phyloP scores from a whole-genome alignment of 2,888 invertebrate genomes.

The Diaprepes abbreviatus region DNA sequence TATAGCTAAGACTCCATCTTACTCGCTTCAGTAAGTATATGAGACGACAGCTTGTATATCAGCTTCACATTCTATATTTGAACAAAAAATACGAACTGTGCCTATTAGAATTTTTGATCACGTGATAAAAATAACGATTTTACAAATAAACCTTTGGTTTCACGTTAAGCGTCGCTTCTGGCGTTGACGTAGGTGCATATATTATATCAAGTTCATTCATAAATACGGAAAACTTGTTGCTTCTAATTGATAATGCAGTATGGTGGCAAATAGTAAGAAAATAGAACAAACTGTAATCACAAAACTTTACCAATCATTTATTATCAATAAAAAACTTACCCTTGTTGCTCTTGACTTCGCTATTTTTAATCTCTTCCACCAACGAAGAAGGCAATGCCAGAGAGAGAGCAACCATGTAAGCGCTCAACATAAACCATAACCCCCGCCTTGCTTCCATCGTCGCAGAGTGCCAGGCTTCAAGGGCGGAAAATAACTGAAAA shows the following conservation, averaged over 20 bases:
- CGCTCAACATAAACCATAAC: conserved; percentile 44
- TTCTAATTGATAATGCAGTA: conserved; percentile 13
- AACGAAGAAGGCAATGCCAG: conserved; percentile 64
- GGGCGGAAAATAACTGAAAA: conserved; percentile 59
- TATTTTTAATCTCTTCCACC: conserved; percentile 65
- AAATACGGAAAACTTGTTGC: conserved; percentile 39
- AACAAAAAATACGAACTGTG: too few relatives aligned
- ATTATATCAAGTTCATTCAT: conserved; percentile 27
- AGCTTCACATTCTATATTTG: too few relatives aligned
- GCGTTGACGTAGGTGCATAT: background rate
- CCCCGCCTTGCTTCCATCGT: conserved; percentile 39
- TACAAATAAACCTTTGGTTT: too few relatives aligned
- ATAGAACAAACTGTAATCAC: too few relatives aligned
- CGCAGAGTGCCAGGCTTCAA: conserved; percentile 3
- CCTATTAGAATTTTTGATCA: too few relatives aligned
- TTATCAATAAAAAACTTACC: conserved; percentile 57
- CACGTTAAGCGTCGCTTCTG: too few relatives aligned
- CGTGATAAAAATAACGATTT: too few relatives aligned
- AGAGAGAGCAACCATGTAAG: conserved; percentile 53
- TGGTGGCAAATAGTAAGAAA: background rate
- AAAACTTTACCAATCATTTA: background rate
- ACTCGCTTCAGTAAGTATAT: too few relatives aligned
- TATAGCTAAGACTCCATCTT: too few relatives aligned
- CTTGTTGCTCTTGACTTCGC: conserved; percentile 63
- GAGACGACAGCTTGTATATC: too few relatives aligned